Conservation (phyloP, 2,797 vertebrate genomes). For the Poecilia gillii region DNA sequence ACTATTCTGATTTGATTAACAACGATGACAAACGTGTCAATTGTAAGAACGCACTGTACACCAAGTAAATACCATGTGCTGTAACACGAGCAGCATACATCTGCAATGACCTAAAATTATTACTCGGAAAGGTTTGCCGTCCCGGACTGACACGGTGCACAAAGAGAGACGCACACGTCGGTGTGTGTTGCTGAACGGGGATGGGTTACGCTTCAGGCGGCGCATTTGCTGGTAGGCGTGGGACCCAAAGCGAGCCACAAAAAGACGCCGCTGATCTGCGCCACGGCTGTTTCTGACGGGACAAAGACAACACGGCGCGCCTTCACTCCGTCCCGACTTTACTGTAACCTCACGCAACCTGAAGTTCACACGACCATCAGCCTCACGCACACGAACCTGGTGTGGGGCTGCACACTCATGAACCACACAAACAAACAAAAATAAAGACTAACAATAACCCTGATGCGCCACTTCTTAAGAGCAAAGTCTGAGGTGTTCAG, state of each 20-base stretch:
- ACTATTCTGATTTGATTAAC: conserved; percentile 10
- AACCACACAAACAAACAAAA: conserved; percentile 34
- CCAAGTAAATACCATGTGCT: conserved; percentile 33
- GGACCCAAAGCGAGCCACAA: conserved; percentile 15
- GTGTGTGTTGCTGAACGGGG: conserved; percentile 30
- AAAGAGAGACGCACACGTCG: conserved; percentile 15
- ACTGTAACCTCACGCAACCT: conserved; percentile 17
- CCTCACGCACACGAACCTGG: conserved; percentile 9
- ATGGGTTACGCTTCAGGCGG: conserved; percentile 24
- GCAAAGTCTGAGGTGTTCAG: conserved; percentile 60
- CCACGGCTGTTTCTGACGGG: conserved; percentile 24
- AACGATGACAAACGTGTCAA: conserved; percentile 10
- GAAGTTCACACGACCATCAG: conserved; percentile 6
- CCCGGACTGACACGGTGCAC: conserved; percentile 30
- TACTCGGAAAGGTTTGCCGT: conserved; percentile 19
- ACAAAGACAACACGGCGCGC: conserved; percentile 35
- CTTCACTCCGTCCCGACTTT: conserved; percentile 44
- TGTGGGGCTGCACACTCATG: conserved; percentile 44
- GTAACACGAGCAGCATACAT: conserved; percentile 29
- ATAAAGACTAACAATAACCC: conserved; percentile 37
- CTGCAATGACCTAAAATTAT: background rate
- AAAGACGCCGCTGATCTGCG: conserved; percentile 28
- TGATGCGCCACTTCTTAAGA: conserved; percentile 68
- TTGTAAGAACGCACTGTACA: conserved; percentile 34
- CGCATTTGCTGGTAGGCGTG: conserved; percentile 32